Conservation (phyloP, 1,140 invertebrate species). For the Gonatopus flavifemur region DNA sequence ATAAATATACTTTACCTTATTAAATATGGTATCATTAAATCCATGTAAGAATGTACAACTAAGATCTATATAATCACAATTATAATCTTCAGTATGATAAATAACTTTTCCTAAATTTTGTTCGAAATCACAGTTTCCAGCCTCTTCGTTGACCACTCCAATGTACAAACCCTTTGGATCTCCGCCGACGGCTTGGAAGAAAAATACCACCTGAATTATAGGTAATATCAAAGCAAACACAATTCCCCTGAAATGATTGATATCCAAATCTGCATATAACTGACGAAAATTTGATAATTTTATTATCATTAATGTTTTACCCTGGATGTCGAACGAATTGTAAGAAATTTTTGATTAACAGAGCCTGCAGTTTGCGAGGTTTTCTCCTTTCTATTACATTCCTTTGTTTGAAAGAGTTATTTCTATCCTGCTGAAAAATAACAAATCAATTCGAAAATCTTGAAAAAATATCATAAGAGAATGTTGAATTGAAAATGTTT, state of each 20-base stretch:
- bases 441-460: too few relatives aligned
- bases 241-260: constrained; percentile 64
- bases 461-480: too few relatives aligned
- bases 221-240: constrained; percentile 82
- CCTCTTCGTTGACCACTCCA: constrained; percentile 78
- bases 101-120: constrained; percentile 38
- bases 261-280: too few relatives aligned
- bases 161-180: constrained; percentile 73
- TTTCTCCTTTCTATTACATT: too few relatives aligned
- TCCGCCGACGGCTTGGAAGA: constrained; percentile 78
- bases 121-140: constrained; percentile 48
- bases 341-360: constrained; percentile 66
- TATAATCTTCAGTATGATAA: constrained; percentile 26
- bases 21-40: constrained; percentile 54
- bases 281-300: constrained; percentile 13
- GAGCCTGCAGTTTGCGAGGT: constrained; percentile 56
- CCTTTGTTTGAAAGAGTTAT: too few relatives aligned
- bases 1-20: constrained; percentile 42
- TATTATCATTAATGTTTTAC: constrained; percentile 48
- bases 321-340: constrained; percentile 69
- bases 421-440: too few relatives aligned
- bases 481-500: too few relatives aligned
- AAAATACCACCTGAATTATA: constrained; percentile 75
- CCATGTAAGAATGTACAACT: constrained; percentile 62
- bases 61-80: constrained; percentile 60